Conservation (phyloP, 2,113 vertebrate species). For the Cervus canadensis region DNA sequence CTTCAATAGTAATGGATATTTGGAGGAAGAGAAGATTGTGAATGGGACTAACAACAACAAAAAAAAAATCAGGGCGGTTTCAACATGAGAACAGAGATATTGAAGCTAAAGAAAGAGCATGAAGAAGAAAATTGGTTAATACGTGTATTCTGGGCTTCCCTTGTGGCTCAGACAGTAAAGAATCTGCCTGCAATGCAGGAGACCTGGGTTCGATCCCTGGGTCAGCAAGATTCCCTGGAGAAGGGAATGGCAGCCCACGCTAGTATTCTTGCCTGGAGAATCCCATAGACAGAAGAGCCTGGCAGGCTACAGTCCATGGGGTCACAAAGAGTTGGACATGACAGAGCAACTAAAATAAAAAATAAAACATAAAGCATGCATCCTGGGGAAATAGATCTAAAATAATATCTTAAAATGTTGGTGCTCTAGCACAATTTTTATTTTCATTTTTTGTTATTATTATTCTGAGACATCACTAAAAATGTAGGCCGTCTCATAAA, state of each 20-base stretch:
- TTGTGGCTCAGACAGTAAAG: neutral
- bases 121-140: neutral
- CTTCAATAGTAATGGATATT: neutral
- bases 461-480: slow-evolving; percentile 2
- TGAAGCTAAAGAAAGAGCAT: neutral
- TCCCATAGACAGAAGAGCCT: neutral
- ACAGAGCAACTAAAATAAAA: neutral
- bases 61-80: neutral
- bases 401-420: neutral
- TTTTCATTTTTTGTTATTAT: neutral
- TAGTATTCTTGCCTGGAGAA: neutral
- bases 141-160: neutral
- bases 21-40: neutral
- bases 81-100: neutral
- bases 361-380: neutral
- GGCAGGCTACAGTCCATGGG: neutral
- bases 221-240: neutral
- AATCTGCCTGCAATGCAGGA: neutral
- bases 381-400: neutral
- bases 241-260: neutral
- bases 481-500: neutral
- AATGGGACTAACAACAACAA: neutral
- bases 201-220: neutral
- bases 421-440: neutral
- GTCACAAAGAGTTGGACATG: neutral